Base-by-base conservation (phyloP, 2,797 vertebrate genomes). In the Lepilemur ruficaudatus region DNA sequence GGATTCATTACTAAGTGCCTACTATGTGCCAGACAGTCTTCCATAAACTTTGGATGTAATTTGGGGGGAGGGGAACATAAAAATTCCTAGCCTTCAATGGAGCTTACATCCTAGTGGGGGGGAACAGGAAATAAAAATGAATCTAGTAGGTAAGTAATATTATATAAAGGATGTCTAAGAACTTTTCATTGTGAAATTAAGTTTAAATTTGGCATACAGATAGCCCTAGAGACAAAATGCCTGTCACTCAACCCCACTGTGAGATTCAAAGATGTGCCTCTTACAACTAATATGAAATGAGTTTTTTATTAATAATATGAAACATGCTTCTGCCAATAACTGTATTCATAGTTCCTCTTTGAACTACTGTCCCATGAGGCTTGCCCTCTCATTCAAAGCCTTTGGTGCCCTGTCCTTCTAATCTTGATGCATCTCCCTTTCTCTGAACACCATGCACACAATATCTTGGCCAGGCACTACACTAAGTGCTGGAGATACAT, bases 51-150 rank as follows among this genome's bases (percentile, higher is more conserved):
- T 63, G 12, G 4, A 55, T 55, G 1, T 50, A 83, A 78, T 25
- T 88, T 50, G 55, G 12, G 46, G 46, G 46, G 46, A 10, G 8
- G n/a, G n/a, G n/a, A n/a, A n/a, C 90, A 81, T 55, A 94, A 80
- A 83, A 87, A 87, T 67, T 76, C 15, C 59, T 61, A 87, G 55
- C 4, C 18, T 95, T 95, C 78, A 55, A 59, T 13, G 10, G 65
- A 52, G 22, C 12, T 93, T 41, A 61, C 15, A 41, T 55, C 94
- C 63, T 86, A 92, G 63, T 38, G 18, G 35, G 41, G 7, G 73
- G 14, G 80, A 25, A 78, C 1, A 92, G 41, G 92, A 90, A 84
- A 82, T 41, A 92, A 94, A 48, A 95, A 73, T 75, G 87, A 97
- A 72, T 10, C 4, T 72, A 90, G 5, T 48, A 87, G 43, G 23